phyloP scores from a whole-genome alignment of 1,140 invertebrate genomes.

The Eriosoma lanigerum region DNA sequence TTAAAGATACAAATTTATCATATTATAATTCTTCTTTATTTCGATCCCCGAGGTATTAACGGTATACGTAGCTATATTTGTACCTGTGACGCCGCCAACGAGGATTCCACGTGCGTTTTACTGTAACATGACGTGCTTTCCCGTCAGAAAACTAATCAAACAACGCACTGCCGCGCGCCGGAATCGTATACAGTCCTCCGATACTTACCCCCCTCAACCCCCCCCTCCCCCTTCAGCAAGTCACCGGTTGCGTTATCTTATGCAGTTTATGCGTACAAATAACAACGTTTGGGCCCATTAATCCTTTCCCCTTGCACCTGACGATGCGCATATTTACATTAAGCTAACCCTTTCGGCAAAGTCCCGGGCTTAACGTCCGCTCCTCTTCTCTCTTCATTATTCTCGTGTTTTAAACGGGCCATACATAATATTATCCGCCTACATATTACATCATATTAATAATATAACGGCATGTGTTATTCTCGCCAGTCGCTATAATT shows the following conservation, averaged over 20 bases:
- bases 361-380: conserved; percentile 4
- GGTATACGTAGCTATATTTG: too few relatives aligned
- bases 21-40: too few relatives aligned
- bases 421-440: neutral
- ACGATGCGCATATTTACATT: conserved; percentile 38
- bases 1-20: too few relatives aligned
- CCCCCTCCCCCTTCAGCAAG: neutral
- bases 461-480: too few relatives aligned
- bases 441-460: too few relatives aligned
- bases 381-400: neutral
- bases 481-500: too few relatives aligned
- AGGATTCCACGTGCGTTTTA: neutral
- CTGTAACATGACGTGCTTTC: neutral
- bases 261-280: conserved; percentile 20
- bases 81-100: neutral
- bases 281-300: conserved; percentile 24
- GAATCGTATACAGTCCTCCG: neutral
- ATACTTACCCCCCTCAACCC: too few relatives aligned
- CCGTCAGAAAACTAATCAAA: conserved; percentile 30
- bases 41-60: too few relatives aligned
- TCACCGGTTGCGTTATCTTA: conserved; percentile 9
- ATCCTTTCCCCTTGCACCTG: conserved; percentile 38
- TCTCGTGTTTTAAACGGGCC: neutral
- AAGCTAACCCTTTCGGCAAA: conserved; percentile 1
- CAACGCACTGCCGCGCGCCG: neutral